Evolutionary conservation across 2,113 vertebrate genomes (phyloP).

Genomic region (Panurus biarmicus): DNA sequence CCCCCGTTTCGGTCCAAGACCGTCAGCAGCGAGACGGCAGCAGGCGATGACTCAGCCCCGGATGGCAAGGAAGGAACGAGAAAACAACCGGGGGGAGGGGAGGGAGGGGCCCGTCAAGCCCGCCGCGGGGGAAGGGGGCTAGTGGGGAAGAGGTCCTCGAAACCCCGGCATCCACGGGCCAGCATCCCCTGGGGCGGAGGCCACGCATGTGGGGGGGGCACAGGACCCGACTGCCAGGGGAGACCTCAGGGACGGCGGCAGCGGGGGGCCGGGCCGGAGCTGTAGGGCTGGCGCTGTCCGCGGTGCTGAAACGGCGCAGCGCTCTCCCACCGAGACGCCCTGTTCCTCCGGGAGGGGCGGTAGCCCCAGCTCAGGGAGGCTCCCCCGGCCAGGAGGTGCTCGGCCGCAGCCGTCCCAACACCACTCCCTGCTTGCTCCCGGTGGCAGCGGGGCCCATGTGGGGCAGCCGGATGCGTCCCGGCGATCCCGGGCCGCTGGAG

Average conservation of each 20-base stretch:
- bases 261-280: neutral
- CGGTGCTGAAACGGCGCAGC: conserved; percentile 15
- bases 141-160: neutral
- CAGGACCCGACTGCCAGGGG: neutral
- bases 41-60: conserved; percentile 59
- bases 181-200: neutral
- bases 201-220: neutral
- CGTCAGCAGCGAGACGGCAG: conserved; percentile 53
- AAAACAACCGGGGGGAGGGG: conserved; percentile 48
- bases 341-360: neutral
- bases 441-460: neutral
- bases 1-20: conserved; percentile 18
- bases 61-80: conserved; percentile 52
- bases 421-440: neutral
- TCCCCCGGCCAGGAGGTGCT: neutral
- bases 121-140: neutral
- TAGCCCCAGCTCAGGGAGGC: neutral
- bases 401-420: neutral
- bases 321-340: neutral
- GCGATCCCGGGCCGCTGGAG: neutral
- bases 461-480: neutral
- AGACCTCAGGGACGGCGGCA: neutral
- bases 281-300: neutral
- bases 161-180: neutral
- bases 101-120: conserved; percentile 7